A percentile compares a stretch with the other conserved stretches of the same genome.
Evolutionary conservation across 2,113 vertebrate genomes (phyloP).

Genomic region (Trachemys scripta): DNA sequence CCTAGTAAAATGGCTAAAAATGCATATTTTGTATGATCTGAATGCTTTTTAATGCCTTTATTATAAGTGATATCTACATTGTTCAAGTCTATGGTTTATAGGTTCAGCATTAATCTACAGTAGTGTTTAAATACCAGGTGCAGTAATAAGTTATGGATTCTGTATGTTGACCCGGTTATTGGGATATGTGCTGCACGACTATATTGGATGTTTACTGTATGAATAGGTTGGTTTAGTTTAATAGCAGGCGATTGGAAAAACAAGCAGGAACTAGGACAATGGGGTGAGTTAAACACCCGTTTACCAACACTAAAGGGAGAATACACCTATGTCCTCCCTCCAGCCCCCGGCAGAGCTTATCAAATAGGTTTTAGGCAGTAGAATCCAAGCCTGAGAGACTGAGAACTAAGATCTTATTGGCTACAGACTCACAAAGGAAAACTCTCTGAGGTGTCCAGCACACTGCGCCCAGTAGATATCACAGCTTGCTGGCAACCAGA

Average conservation of each 20-base stretch:
- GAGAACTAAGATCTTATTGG: not conserved
- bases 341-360: not conserved
- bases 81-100: not conserved
- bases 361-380: not conserved
- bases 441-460: too few relatives aligned
- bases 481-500: too few relatives aligned
- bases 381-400: not conserved
- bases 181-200: not conserved
- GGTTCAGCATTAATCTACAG: not conserved
- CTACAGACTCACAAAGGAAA: too few relatives aligned
- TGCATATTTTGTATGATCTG: conserved; percentile 8
- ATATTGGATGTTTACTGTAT: not conserved
- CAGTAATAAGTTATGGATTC: not conserved
- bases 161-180: not conserved
- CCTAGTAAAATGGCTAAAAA: conserved; percentile 31
- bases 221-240: accelerated
- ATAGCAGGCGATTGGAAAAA: not conserved
- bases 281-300: not conserved
- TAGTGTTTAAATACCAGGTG: not conserved
- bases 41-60: not conserved
- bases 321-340: not conserved
- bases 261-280: not conserved
- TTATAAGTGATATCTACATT: not conserved
- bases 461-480: too few relatives aligned
- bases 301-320: not conserved